These are phyloP conservation scores for Thera obeliscata DNA, from an alignment of 2,888 invertebrate genomes.

Conservation along the genomic window DNA sequence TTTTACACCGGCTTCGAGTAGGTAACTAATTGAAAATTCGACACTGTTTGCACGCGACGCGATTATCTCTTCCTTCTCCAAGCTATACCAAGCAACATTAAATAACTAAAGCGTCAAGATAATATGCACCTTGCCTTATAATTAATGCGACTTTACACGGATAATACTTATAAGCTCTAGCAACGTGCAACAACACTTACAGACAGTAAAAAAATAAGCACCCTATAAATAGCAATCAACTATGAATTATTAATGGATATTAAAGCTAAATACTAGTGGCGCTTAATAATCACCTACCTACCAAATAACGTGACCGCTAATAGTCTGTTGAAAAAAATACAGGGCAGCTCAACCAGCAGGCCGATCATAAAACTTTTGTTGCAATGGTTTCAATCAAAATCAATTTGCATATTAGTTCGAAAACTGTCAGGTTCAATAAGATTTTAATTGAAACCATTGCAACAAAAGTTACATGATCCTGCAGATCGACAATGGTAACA, in stretches of 20 bases:
- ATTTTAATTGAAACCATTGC: no score
- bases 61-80: conserved; percentile 13
- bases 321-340: conserved; percentile 40
- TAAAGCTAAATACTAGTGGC: conserved; percentile 34
- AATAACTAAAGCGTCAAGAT: conserved; percentile 26
- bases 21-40: conserved; percentile 25
- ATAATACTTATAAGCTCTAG: conserved; percentile 18
- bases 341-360: conserved; percentile 31
- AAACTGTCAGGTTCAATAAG: no score
- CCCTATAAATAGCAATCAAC: conserved; percentile 24
- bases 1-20: conserved; percentile 12
- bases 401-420: no score
- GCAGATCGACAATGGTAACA: conserved; percentile 24
- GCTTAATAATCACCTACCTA: conserved; percentile 35
- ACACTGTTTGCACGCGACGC: conserved; percentile 22
- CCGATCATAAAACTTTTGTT: no score
- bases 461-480: no score
- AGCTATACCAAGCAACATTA: conserved; percentile 15
- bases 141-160: conserved; percentile 23
- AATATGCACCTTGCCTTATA: conserved; percentile 31
- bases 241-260: conserved; percentile 30
- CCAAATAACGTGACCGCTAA: conserved; percentile 28
- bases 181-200: conserved; percentile 10
- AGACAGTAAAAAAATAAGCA: conserved; percentile 25
- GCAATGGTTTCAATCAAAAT: no score